These are phyloP conservation scores for Drosophila colorata DNA, from an alignment of 2,888 invertebrate species.

Conservation along the genomic window DNA sequence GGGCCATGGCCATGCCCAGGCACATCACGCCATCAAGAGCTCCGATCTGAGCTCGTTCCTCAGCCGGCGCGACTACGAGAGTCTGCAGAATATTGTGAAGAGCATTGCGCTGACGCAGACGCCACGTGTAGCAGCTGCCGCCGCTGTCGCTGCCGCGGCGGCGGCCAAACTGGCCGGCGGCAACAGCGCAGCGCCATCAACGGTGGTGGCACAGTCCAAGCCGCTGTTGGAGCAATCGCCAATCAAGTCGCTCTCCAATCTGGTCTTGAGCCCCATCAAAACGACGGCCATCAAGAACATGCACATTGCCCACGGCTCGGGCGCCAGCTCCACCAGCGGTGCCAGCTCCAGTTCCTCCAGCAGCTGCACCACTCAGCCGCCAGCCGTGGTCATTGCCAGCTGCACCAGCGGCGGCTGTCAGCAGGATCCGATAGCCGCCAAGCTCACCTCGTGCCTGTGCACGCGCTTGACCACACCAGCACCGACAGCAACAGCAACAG, in stretches of 20 bases:
- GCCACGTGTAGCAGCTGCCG: slow-evolving; percentile 38
- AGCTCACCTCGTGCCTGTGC: slow-evolving; percentile 85
- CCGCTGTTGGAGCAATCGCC: slow-evolving; percentile 86
- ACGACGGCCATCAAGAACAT: slow-evolving; percentile 83
- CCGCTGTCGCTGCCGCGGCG: slow-evolving; percentile 27
- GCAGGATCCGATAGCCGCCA: slow-evolving; percentile 85
- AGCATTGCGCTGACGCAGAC: slow-evolving; percentile 78
- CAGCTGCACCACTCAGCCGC: slow-evolving; percentile 4
- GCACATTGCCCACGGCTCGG: slow-evolving; percentile 51
- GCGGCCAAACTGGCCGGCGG: slow-evolving; percentile 12
- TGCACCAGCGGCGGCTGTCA: slow-evolving; percentile 65
- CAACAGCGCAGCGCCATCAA: slow-evolving; percentile 8
- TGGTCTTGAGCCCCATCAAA: slow-evolving; percentile 87
- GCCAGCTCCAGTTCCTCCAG: slow-evolving; percentile 31
- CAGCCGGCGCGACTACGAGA: slow-evolving; percentile 82
- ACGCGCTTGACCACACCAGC: slow-evolving; percentile 73
- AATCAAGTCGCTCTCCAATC: slow-evolving; percentile 88
- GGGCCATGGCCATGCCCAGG: background rate
- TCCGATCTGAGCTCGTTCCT: slow-evolving; percentile 79
- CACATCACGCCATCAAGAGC: slow-evolving; percentile 52
- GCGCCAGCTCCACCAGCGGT: slow-evolving; percentile 22
- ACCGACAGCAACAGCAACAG: slow-evolving; percentile 1
- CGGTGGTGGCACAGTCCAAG: slow-evolving; percentile 14
- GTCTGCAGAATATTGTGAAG: slow-evolving; percentile 82
- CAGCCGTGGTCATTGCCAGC: slow-evolving; percentile 24